Evolutionary conservation across 2,797 vertebrate species (phyloP), one percentile per base, ranked within the genome.

Genomic region (Cygnus olor): DNA sequence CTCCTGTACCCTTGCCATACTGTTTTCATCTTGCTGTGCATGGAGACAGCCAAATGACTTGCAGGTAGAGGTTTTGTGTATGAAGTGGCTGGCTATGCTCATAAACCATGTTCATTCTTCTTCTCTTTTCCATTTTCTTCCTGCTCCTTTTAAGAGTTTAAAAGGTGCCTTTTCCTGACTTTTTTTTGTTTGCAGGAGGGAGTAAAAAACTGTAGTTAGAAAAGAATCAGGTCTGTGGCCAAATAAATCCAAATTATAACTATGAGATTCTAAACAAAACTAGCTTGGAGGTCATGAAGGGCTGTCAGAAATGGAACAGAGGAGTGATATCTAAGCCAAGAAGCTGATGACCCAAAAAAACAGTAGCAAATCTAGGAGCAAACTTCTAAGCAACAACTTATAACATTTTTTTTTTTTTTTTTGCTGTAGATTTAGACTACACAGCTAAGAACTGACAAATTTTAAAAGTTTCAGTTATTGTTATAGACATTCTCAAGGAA

Each of bases 101-200:
- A 36, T 13, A 17, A 36, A 36, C 10, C 0, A 1, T 12, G 14
- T 17, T 63, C 4, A 21, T 22, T 64, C 4, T 5, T 84, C 18
- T 21, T 17, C 10, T 0, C 0, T 57, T 70, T 76, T 1, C 1
- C 45, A 10, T 80, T 25, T 78, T 28, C 19, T 36, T 77, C 12
- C 9, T 57, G 22, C 10, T 79, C 11, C 30, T 79, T 85, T 61
- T 44, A 54, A 30, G 16, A 42, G 9, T 40, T 63, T 36, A 5
- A 38, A 57, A 79, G 3, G 11, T 66, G 8, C 8, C 7, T 56
- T 89, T 51, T 60, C n/a, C 30, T 80, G 14, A 2, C 8, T 53
- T 11, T 15, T 16, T 16, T 14, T 63, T 69, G 21, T 14, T 20
- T 30, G 10, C 11, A 15, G 10, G 22, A 7, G 3, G 3, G 6